Evolutionary conservation across 1,140 invertebrate genomes (phyloP).

Genomic region (Rhopalosiphum padi): DNA sequence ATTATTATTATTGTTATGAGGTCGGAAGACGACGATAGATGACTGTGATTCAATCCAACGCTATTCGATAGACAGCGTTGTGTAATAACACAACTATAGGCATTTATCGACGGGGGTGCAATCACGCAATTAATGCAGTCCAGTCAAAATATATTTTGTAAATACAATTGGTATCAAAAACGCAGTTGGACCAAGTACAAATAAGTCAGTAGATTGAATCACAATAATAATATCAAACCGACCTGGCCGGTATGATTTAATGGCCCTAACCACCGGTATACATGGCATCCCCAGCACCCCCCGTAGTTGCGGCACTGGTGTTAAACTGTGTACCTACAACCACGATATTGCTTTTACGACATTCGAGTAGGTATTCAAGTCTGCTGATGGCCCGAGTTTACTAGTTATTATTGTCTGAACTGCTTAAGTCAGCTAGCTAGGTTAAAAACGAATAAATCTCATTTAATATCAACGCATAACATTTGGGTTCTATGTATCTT

Average conservation of each 20-base stretch:
- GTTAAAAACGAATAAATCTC: background rate
- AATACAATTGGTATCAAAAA: background rate
- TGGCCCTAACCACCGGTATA: background rate
- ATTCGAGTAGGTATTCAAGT: no score
- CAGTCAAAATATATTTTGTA: background rate
- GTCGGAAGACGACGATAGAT: no score
- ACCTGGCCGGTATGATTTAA: background rate
- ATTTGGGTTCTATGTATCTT: background rate
- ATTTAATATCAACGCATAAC: background rate
- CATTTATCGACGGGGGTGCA: background rate
- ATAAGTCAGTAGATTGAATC: background rate
- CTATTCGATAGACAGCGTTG: no score
- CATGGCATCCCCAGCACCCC: background rate
- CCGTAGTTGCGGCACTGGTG: no score
- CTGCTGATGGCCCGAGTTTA: background rate
- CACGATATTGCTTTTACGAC: no score
- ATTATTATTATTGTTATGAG: background rate
- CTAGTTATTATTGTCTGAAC: background rate
- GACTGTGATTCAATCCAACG: background rate
- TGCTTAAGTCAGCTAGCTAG: background rate
- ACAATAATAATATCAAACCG: background rate
- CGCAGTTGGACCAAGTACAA: background rate
- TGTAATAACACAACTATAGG: background rate
- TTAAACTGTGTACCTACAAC: no score
- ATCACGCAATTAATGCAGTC: background rate